phyloP scores from a whole-genome alignment of 2,113 vertebrate species.

The Pseudopipra pipra region DNA sequence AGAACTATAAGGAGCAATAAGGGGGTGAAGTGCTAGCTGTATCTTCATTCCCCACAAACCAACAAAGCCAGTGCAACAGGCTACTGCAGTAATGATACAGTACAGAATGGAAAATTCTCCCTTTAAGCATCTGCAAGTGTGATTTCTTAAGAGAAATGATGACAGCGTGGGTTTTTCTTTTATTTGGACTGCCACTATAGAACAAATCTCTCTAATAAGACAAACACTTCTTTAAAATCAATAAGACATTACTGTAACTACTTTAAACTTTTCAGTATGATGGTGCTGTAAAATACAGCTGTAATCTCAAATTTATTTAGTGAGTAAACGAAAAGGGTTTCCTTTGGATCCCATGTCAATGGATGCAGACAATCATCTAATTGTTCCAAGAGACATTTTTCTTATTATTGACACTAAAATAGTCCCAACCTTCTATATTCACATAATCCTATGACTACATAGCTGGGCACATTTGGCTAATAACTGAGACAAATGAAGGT shows the following conservation, averaged over 20 bases:
- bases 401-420: not conserved
- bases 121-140: not conserved
- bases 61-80: not conserved
- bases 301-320: not conserved
- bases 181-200: not conserved
- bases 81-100: not conserved
- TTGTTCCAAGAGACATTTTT: not conserved
- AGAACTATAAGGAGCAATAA: not conserved
- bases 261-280: not conserved
- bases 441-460: not conserved
- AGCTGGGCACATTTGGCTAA: not conserved
- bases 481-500: not conserved
- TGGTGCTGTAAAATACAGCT: not conserved
- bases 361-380: not conserved
- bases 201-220: not conserved
- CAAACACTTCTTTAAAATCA: not conserved
- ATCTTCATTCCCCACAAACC: not conserved
- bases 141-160: not conserved
- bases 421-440: not conserved
- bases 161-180: fast-evolving
- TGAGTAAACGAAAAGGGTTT: not conserved
- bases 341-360: not conserved
- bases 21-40: not conserved
- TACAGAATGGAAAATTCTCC: not conserved
- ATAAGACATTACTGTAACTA: not conserved